A percentile compares a stretch with the other conserved stretches of the same genome.
These are phyloP conservation scores for Procambarus clarkii DNA, from an alignment of 1,140 invertebrate species.

Conservation along the genomic window DNA sequence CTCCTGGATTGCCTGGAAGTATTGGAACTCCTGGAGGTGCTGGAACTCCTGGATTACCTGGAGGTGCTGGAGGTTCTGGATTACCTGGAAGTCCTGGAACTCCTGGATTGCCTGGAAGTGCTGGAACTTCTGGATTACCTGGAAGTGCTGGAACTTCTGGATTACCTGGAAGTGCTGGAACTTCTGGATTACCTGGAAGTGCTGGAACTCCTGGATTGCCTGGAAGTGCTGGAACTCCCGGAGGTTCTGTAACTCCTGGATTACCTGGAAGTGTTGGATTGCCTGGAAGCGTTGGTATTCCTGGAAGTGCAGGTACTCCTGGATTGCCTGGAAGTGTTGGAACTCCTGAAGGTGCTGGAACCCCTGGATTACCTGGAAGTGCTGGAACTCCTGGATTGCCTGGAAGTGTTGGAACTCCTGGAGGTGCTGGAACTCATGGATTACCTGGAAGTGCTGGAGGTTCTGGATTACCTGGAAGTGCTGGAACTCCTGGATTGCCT, in stretches of 20 bases:
- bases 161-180: background rate
- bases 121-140: background rate
- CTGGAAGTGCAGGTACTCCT: background rate
- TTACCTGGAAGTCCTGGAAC: constrained; percentile 33
- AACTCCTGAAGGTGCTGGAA: background rate
- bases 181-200: background rate
- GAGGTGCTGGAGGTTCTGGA: background rate
- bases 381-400: constrained; percentile 9
- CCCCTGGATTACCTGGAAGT: background rate
- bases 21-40: background rate
- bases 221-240: background rate
- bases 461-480: background rate
- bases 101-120: background rate
- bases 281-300: background rate
- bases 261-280: background rate
- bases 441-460: constrained; percentile 13
- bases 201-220: background rate
- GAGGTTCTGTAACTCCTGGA: background rate
- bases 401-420: background rate
- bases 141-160: background rate
- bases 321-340: background rate
- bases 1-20: background rate
- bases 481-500: constrained; percentile 6
- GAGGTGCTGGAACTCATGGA: background rate
- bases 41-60: constrained; percentile 3